Evolutionary conservation across 2,797 vertebrate species (phyloP).

Genomic region (Acanthopagrus latus): DNA sequence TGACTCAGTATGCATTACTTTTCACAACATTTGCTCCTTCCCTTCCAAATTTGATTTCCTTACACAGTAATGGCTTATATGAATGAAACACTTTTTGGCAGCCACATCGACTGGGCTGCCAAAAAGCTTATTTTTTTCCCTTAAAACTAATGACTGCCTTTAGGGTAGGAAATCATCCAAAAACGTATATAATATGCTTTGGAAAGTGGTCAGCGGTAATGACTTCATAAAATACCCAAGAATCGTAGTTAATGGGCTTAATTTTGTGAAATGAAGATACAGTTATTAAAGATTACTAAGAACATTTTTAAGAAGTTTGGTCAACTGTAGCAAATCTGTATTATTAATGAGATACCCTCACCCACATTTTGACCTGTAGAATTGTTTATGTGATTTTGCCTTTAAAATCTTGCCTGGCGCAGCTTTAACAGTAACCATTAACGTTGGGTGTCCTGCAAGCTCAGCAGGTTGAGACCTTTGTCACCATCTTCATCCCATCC

Average conservation of each 20-base stretch:
- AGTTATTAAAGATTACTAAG: neutral
- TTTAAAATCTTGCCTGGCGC: neutral
- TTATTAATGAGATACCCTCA: neutral
- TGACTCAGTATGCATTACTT: neutral
- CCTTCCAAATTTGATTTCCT: constrained; percentile 21
- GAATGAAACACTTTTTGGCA: constrained; percentile 22
- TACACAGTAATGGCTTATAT: neutral
- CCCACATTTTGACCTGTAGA: neutral
- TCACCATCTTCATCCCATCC: neutral
- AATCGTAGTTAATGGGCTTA: neutral
- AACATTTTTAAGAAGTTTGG: no score
- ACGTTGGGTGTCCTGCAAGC: neutral
- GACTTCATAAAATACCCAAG: neutral
- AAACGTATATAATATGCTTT: constrained; percentile 5
- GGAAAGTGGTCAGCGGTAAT: constrained; percentile 1
- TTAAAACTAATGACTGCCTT: constrained; percentile 17
- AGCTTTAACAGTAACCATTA: constrained; percentile 4
- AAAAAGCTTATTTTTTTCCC: constrained; percentile 11
- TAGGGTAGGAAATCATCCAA: constrained; percentile 3
- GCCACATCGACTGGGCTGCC: neutral
- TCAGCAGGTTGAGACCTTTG: neutral
- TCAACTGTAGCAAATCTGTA: neutral
- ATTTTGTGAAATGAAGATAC: neutral
- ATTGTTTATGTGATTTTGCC: neutral
- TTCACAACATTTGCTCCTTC: constrained; percentile 5